Percentiles rank a stretch among this genome's conserved stretches.
These are phyloP conservation scores for Charina bottae DNA, from an alignment of 2,113 vertebrate genomes.

Conservation along the genomic window DNA sequence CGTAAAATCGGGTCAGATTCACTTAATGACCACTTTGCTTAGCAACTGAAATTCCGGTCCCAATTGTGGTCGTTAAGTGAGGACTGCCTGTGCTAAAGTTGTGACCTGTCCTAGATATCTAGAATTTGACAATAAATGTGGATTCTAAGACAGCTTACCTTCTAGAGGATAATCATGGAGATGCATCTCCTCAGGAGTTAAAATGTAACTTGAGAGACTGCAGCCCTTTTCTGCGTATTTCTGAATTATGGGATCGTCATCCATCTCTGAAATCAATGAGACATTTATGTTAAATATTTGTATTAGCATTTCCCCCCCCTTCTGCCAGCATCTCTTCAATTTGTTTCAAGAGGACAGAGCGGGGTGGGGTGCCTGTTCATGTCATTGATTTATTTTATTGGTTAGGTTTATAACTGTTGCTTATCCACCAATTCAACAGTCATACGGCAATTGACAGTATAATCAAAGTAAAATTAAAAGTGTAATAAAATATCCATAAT, in stretches of 20 bases:
- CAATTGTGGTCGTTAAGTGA: too few species aligned
- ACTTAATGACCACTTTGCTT: too few species aligned
- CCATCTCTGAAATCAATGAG: conserved; percentile 55
- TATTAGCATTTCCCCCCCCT: background rate
- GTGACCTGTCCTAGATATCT: background rate
- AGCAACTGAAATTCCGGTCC: too few species aligned
- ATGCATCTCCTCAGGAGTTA: conserved; percentile 71
- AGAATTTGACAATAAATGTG: background rate
- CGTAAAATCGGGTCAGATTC: too few species aligned
- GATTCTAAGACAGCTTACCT: conserved; percentile 61
- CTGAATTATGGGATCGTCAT: conserved; percentile 65
- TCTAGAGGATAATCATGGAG: conserved; percentile 70
- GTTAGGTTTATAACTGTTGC: background rate
- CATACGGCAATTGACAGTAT: background rate
- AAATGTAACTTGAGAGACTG: conserved; percentile 69
- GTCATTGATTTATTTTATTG: background rate
- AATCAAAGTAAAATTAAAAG: background rate
- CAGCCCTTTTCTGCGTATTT: conserved; percentile 66
- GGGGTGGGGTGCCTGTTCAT: background rate
- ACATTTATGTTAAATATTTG: conserved; percentile 1
- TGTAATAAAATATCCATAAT: background rate
- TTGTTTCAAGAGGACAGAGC: background rate
- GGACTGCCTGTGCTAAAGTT: too few species aligned
- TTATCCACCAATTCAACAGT: background rate
- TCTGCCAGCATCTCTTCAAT: background rate